Evolutionary conservation across 2,797 vertebrate species (phyloP).

Genomic region (Gallinago nigripennis): DNA sequence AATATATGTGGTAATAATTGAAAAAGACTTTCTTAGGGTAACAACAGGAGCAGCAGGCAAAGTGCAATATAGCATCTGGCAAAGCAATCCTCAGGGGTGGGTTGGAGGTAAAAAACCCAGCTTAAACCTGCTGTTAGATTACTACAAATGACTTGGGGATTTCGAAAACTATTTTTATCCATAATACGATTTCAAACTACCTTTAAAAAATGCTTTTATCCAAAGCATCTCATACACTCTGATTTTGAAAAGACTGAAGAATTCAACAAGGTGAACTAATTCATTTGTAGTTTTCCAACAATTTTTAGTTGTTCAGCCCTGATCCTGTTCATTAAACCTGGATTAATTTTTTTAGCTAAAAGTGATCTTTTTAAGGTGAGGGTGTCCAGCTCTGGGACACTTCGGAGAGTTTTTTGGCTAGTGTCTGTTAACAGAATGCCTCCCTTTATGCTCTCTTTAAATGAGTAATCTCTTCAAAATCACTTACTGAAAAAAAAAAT

Average conservation of each 20-base stretch:
- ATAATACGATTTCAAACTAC: neutral
- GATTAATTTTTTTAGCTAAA: neutral
- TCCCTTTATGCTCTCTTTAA: neutral
- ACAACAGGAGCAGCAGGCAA: neutral
- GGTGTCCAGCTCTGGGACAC: neutral
- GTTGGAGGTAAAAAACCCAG: neutral
- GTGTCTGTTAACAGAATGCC: neutral
- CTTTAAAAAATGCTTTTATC: neutral
- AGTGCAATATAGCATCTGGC: neutral
- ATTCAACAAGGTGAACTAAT: neutral
- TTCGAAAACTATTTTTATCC: neutral
- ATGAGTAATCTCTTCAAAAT: neutral
- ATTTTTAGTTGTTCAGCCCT: neutral
- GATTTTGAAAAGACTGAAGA: neutral
- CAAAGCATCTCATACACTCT: neutral
- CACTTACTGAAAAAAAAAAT: accelerated
- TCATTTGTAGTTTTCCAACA: neutral
- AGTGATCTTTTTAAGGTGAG: neutral
- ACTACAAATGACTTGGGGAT: neutral
- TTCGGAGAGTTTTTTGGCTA: neutral
- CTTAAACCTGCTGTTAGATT: neutral
- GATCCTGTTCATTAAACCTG: neutral
- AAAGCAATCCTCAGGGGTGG: neutral
- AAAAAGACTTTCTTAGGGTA: neutral
- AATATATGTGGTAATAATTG: neutral